Conservation (phyloP, 2,888 invertebrate species). For the Pterostichus niger region DNA sequence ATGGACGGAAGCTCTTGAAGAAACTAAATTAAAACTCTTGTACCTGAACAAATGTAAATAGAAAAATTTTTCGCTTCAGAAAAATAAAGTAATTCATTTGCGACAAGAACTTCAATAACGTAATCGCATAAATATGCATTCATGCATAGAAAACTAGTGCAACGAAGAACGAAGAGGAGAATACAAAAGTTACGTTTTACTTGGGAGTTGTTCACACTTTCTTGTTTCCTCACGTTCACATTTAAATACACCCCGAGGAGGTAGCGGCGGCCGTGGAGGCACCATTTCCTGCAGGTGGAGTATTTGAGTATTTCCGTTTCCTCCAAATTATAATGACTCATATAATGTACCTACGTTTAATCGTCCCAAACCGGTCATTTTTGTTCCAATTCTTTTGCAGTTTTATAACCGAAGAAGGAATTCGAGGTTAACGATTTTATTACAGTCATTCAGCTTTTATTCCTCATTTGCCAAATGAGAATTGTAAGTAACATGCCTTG, state of each 20-base stretch:
- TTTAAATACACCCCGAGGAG: slow-evolving; percentile 44
- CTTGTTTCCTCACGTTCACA: slow-evolving; percentile 54
- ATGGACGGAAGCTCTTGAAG: slow-evolving; percentile 21
- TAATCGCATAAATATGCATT: slow-evolving; percentile 67
- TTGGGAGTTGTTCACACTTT: slow-evolving; percentile 56
- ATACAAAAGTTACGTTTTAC: slow-evolving; percentile 62
- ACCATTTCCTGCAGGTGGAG: slow-evolving; percentile 1
- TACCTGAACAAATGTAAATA: slow-evolving; percentile 59
- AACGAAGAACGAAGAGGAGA: slow-evolving; percentile 32
- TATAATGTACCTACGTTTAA: slow-evolving; percentile 6
- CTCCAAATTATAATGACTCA: slow-evolving; percentile 31
- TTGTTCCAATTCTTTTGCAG: too few species aligned
- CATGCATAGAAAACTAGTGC: slow-evolving; percentile 67
- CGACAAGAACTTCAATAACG: slow-evolving; percentile 65
- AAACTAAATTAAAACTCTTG: slow-evolving; percentile 51
- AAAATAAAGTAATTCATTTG: slow-evolving; percentile 66
- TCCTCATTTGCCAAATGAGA: too few species aligned
- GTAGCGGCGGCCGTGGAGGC: not conserved
- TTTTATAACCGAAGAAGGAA: too few species aligned
- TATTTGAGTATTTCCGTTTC: slow-evolving; percentile 31
- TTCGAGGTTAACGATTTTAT: too few species aligned
- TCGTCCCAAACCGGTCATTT: not conserved
- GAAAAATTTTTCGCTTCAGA: slow-evolving; percentile 50
- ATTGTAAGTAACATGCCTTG: too few species aligned
- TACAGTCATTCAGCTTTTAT: too few species aligned